A percentile compares a stretch with the other conserved stretches of the same genome.
These are phyloP conservation scores for Acipenser transmontanus DNA, from an alignment of 2,797 vertebrate species.

Conservation along the genomic window DNA sequence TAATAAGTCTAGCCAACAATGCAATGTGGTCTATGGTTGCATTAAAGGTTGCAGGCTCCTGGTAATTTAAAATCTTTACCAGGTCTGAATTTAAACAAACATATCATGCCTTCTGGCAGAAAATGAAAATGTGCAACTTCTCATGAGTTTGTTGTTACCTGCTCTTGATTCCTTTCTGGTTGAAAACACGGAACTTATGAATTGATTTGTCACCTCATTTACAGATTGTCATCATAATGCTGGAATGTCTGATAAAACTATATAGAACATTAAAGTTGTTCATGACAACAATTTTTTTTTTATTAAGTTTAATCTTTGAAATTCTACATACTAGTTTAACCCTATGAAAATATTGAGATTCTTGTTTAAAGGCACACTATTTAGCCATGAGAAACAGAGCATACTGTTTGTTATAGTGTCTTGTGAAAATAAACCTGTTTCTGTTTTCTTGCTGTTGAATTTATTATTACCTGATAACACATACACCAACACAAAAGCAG, in stretches of 20 bases:
- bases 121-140: no score
- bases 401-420: slow-evolving; percentile 35
- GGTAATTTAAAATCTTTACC: no score
- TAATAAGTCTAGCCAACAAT: not conserved
- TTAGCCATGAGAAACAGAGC: slow-evolving; percentile 48
- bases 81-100: no score
- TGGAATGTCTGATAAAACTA: slow-evolving; percentile 43
- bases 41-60: no score
- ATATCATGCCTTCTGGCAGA: no score
- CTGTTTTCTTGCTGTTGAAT: slow-evolving; percentile 9
- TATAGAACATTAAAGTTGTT: slow-evolving; percentile 23
- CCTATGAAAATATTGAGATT: slow-evolving; percentile 53
- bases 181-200: slow-evolving; percentile 16
- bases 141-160: not conserved
- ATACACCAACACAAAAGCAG: not conserved
- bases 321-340: slow-evolving; percentile 40
- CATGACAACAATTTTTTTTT: slow-evolving; percentile 24
- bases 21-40: not conserved
- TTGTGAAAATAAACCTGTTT: slow-evolving; percentile 27
- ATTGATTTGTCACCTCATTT: slow-evolving; percentile 30
- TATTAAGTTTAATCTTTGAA: slow-evolving; percentile 38
- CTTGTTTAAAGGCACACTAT: slow-evolving; percentile 60
- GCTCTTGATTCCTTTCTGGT: slow-evolving; percentile 12
- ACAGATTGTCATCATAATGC: slow-evolving; percentile 48
- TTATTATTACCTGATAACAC: slow-evolving; percentile 15